Base-by-base conservation (phyloP, 2,113 vertebrate genomes). In the Pteruthius melanotis region DNA sequence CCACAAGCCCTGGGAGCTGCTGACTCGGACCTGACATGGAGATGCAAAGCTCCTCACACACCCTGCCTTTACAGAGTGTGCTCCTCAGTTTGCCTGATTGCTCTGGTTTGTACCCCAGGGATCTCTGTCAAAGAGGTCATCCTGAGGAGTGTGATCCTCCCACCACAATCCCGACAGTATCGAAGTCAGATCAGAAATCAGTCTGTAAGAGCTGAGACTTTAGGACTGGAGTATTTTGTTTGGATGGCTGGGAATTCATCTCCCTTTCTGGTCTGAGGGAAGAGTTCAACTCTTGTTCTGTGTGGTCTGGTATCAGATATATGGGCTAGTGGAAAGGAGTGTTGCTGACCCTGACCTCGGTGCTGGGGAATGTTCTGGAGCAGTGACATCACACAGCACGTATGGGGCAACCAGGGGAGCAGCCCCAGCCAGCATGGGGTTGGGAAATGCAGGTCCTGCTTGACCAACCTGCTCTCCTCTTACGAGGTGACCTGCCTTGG, bases 341-440 rank as follows among this genome's bases (percentile, higher is more conserved):
- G 2, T 10, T 40, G 5, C 61, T 26, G 35, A 52, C 22, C 30
- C 50, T 64, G 33, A 18, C 23, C 44, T 64, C 0, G 0, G 33
- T n/a, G 23, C 4, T 28, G 15, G 28, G 37, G 37, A 52, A 6
- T 56, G 6, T 22, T 57, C 7, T n/a, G 28, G 65, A 52, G 42
- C 80, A 57, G 30, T 30, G 65, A 30, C 30, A 70, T 47, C 75
- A 14, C 53, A 27, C 37, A 50, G 71, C 44, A 27, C 47, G 21
- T 3, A 4, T 6, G 30, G 49, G 40, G 45, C 40, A 53, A 6
- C 23, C 54, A 78, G 33, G 28, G 42, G 4, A 39, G 63, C 47
- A 54, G 64, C 39, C 27, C 45, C 64, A 78, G 84, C 28, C 72
- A 61, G 28, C 8, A 24, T 3, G 10, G 40, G 27, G 9, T 3